These are phyloP conservation scores for Actinostola sp. DNA, from an alignment of 92 coral and sea anemone genomes.

Conservation along the genomic window DNA sequence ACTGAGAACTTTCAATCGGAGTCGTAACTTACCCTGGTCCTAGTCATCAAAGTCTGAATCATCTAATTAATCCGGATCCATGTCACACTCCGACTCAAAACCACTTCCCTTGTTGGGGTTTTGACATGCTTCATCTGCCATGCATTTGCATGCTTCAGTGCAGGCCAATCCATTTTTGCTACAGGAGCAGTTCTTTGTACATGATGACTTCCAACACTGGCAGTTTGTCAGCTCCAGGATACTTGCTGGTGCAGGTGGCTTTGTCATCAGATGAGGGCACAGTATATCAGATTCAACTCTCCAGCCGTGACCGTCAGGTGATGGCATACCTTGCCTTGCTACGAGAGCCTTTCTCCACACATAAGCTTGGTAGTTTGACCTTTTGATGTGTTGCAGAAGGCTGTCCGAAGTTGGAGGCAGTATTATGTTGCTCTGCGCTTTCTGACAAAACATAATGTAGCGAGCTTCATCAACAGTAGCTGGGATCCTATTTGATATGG, in stretches of 20 bases:
- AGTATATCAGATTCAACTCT: slow-evolving; percentile 37
- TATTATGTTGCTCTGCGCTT: slow-evolving; percentile 14
- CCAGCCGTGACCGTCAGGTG: slow-evolving; percentile 66
- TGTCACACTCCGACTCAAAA: neutral
- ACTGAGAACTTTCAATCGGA: no score
- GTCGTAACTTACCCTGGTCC: no score
- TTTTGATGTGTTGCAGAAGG: slow-evolving; percentile 49
- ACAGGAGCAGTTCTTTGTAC: slow-evolving; percentile 52
- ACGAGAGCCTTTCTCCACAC: slow-evolving; percentile 60
- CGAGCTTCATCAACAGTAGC: slow-evolving; percentile 40
- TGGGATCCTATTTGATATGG: slow-evolving; percentile 10
- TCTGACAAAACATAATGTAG: slow-evolving; percentile 63
- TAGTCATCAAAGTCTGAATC: neutral
- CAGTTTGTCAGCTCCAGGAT: slow-evolving; percentile 64
- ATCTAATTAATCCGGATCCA: no score
- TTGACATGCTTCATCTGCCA: slow-evolving; percentile 40
- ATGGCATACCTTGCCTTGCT: slow-evolving; percentile 54
- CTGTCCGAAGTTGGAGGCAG: slow-evolving; percentile 63
- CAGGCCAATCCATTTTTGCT: slow-evolving; percentile 42
- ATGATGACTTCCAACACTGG: slow-evolving; percentile 43
- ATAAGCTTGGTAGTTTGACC: slow-evolving; percentile 56
- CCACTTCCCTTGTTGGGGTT: neutral
- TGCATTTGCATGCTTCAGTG: slow-evolving; percentile 58
- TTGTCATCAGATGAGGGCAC: slow-evolving; percentile 42
- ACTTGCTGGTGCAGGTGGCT: slow-evolving; percentile 60